These are phyloP conservation scores for Venustaconcha ellipsiformis DNA, from an alignment of 1,140 invertebrate genomes.

Conservation along the genomic window DNA sequence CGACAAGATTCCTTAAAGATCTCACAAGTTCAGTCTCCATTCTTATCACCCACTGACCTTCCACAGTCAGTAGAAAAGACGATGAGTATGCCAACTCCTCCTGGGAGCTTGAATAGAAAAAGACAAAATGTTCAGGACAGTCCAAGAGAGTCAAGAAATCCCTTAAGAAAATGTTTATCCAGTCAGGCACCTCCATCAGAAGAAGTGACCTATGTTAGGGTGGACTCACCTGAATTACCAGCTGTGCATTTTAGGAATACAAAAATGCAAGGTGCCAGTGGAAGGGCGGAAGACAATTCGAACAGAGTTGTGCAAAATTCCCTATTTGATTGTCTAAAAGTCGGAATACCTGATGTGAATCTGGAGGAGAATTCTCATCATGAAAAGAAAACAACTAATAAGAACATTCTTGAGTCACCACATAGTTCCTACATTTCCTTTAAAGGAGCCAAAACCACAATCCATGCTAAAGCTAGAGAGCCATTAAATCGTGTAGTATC, in stretches of 20 bases:
- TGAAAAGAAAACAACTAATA: conserved; percentile 8
- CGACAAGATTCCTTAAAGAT: conserved; percentile 26
- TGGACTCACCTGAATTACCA: conserved; percentile 61
- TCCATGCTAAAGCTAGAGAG: too few relatives aligned
- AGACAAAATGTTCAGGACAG: conserved; percentile 53
- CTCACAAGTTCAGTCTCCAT: too few relatives aligned
- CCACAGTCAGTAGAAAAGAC: conserved; percentile 14
- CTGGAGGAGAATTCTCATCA: conserved; percentile 11
- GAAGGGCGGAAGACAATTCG: conserved; percentile 20
- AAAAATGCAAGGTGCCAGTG: conserved; percentile 46
- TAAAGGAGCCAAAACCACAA: too few relatives aligned
- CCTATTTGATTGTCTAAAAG: conserved; percentile 59
- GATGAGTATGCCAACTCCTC: conserved; percentile 49
- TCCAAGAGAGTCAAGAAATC: conserved; percentile 43
- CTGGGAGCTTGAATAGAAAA: conserved; percentile 58
- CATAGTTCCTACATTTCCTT: too few relatives aligned
- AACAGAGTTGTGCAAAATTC: conserved; percentile 45
- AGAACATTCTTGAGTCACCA: too few relatives aligned
- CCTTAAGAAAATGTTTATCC: conserved; percentile 49
- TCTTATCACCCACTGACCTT: too few relatives aligned
- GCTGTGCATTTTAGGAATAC: conserved; percentile 63
- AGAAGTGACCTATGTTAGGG: conserved; percentile 37
- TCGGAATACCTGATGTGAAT: conserved; percentile 15
- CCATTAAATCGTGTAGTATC: too few relatives aligned
- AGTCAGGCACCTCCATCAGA: conserved; percentile 46